Conservation (phyloP, 1,140 invertebrate genomes). For the Aporrectodea caliginosa region DNA sequence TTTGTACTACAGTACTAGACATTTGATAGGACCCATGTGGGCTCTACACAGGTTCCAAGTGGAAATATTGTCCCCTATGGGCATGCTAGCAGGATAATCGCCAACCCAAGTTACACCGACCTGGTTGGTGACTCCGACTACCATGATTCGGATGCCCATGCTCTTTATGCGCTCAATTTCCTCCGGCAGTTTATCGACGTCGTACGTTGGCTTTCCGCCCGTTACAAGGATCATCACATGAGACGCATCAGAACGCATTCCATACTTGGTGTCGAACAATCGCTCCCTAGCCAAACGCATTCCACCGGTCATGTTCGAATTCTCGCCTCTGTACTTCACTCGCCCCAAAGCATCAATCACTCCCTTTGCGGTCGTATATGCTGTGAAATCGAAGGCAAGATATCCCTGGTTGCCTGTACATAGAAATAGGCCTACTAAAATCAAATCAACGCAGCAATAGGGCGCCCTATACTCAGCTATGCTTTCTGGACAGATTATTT, state of each 20-base stretch:
- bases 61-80: too few relatives aligned
- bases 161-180: not conserved
- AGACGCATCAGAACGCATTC: not conserved
- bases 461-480: too few relatives aligned
- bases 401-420: not conserved
- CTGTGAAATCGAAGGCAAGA: not conserved
- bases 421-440: too few relatives aligned
- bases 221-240: not conserved
- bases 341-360: not conserved
- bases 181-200: not conserved
- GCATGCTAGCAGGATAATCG: too few relatives aligned
- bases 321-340: not conserved
- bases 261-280: not conserved
- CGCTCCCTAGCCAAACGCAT: not conserved
- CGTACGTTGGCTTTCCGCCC: not conserved
- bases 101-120: too few relatives aligned
- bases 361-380: not conserved
- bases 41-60: too few relatives aligned
- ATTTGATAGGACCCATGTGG: too few relatives aligned
- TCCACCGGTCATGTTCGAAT: conserved; percentile 10
- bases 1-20: too few relatives aligned
- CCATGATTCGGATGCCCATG: not conserved
- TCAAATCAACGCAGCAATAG: too few relatives aligned
- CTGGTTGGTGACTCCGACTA: not conserved
- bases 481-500: too few relatives aligned